Percentiles rank a stretch among this genome's conserved stretches.
phyloP scores from a whole-genome alignment of 1,140 invertebrate genomes.

The Dreissena rostriformis region DNA sequence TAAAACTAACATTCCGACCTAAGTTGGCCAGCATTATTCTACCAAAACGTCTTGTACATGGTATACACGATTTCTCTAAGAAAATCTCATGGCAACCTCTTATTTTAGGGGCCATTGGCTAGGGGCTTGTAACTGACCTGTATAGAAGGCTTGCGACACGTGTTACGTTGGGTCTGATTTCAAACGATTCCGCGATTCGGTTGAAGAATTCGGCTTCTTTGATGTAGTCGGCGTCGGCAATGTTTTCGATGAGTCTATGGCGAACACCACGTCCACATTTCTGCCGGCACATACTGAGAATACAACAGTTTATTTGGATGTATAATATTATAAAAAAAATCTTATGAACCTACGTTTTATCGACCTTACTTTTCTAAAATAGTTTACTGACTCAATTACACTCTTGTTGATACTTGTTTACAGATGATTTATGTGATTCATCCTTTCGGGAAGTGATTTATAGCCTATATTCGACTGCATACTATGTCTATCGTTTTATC shows the following conservation, averaged over 20 bases:
- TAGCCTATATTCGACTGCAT: no score
- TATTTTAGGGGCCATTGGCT: background rate
- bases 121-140: background rate
- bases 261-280: conserved; percentile 68
- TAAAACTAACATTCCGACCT: no score
- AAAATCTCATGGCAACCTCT: background rate
- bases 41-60: no score
- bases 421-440: no score
- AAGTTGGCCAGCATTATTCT: no score
- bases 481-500: no score
- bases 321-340: background rate
- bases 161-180: conserved; percentile 59
- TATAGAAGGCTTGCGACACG: conserved; percentile 65
- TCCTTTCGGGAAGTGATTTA: no score
- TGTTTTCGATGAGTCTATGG: conserved; percentile 67
- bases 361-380: no score
- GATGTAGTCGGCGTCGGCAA: conserved; percentile 61
- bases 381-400: no score
- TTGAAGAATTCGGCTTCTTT: conserved; percentile 65
- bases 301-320: background rate
- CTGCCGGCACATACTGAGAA: conserved; percentile 64
- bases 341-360: background rate
- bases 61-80: no score
- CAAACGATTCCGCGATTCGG: conserved; percentile 57
- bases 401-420: no score